Base-by-base conservation (phyloP, 1,140 invertebrate species). In the Teleogryllus occipitalis region DNA sequence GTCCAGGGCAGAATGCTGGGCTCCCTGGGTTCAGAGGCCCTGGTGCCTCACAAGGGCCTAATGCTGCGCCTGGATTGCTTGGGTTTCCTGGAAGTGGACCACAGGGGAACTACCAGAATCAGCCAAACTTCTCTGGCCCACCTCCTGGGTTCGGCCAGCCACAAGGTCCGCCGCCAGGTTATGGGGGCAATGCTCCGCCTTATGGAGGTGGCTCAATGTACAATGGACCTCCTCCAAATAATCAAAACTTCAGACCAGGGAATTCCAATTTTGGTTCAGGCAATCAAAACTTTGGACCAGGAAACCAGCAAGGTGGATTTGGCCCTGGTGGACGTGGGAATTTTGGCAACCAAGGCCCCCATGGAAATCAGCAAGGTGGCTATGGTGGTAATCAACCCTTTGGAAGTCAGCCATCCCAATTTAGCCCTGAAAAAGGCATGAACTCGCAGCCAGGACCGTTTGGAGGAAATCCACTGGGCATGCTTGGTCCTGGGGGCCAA, bases 231-330 rank as follows among this genome's bases (percentile, higher is more conserved):
- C 54, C 54, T 10, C 54, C 54, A 14, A 65, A 65, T 18, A 65
- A 65, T 7, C 54, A 65, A 18, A 65, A 65, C 54, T 79, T 79
- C 72, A 65, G 78, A 18, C n/a, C 21, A 54, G 79, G 79, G n/a
- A 76, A 76, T 18, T 74, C 74, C 22, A 27, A 54, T 75, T 79
- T 79, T 75, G 78, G 78, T 79, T 46, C 78, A 10, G 46, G 46
- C n/a, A 49, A 22, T n/a, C 77, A 78, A 27, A 48, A 48, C 21
- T 78, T 46, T 14, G 78, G 73, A 12, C 73, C 49, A 22, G 76
- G 75, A 18, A 80, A 77, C 76, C n/a, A n/a, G 18, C 46, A 18
- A 15, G n/a, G 75, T 8, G 39, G 73, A 18, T 79, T 79, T 79
- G 78, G 78, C 8, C 76, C 76, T 48, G 76, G 76, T 48, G 48